Percentiles rank a stretch among this genome's conserved stretches.
These are phyloP conservation scores for Elegia similella DNA, from an alignment of 2,888 invertebrate genomes.

Conservation along the genomic window DNA sequence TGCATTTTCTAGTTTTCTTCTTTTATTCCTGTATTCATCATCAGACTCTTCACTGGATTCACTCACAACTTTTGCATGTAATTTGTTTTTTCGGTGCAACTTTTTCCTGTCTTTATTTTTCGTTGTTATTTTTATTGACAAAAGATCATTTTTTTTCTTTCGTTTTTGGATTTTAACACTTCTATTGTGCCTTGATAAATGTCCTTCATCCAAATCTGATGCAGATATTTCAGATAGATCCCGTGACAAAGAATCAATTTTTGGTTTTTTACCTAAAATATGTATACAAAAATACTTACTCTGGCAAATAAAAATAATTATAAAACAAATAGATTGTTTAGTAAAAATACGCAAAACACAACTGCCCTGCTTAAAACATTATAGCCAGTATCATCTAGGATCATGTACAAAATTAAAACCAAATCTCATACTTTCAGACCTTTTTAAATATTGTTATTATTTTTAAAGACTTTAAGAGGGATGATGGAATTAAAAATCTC, in stretches of 20 bases:
- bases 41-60: slow-evolving; percentile 71
- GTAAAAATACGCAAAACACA: too few species aligned
- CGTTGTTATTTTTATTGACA: slow-evolving; percentile 28
- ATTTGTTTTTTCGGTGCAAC: slow-evolving; percentile 46
- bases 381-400: too few species aligned
- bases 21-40: slow-evolving; percentile 68
- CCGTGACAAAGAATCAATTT: slow-evolving; percentile 36
- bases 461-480: too few species aligned
- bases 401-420: too few species aligned
- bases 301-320: not conserved
- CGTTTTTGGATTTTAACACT: slow-evolving; percentile 44
- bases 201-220: slow-evolving; percentile 50
- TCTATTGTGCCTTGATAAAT: slow-evolving; percentile 38
- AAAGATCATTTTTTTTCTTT: slow-evolving; percentile 47
- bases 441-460: too few species aligned
- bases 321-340: too few species aligned
- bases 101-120: slow-evolving; percentile 51
- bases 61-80: slow-evolving; percentile 41
- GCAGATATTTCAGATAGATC: slow-evolving; percentile 62
- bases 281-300: not conserved
- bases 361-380: too few species aligned
- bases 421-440: too few species aligned
- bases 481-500: too few species aligned
- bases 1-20: slow-evolving; percentile 78
- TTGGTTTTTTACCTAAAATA: slow-evolving; percentile 43